Base-by-base conservation (phyloP, 2,113 vertebrate genomes). In the Amia ocellicauda region DNA sequence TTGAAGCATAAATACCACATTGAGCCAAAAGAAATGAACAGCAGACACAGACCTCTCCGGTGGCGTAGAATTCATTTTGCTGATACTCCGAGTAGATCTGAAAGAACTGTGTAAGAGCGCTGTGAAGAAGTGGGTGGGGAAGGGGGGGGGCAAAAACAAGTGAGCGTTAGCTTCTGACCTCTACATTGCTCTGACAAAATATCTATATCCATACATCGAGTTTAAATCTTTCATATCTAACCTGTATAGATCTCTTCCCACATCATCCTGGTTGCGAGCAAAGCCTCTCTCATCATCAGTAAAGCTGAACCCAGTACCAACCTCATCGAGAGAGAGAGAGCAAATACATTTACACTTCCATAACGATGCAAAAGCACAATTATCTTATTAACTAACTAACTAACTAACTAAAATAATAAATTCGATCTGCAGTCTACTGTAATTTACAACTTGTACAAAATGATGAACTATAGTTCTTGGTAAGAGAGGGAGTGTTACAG, bases 221-320 rank as follows among this genome's bases (percentile, higher is more conserved):
- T 69, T 59, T 3, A 52, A 53, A 58, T 58, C 58, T 69, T 42
- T 63, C 64, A 36, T 2, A 11, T 23, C 70, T 78, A 47, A 91
- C 91, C 71, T 88, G 75, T 91, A 89, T 20, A 92, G 82, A 69
- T 92, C 80, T 69, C 73, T 86, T 52, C 86, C 90, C 7, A 90
- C 85, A 8, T 91, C 85, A 20, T 89, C 89, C 81, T 93, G 73
- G 29, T 85, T 88, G 70, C 71, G 63, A 3, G 87, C 85, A 49
- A 75, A 93, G 55, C 88, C 90, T 16, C 2, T 7, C 50, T 73
- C 69, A 7, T 80, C 71, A 0, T 88, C 80, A 1, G 85, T 89
- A 55, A 91, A 92, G 78, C 88, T 93, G 83, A 92, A 96, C 10
- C 87, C 92, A 26, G 92, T 91, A 50, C 88, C 90, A 72, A 91